Evolutionary conservation across 2,113 vertebrate genomes (phyloP), one percentile per base, ranked within the genome.

Genomic region (Gadus chalcogrammus): DNA sequence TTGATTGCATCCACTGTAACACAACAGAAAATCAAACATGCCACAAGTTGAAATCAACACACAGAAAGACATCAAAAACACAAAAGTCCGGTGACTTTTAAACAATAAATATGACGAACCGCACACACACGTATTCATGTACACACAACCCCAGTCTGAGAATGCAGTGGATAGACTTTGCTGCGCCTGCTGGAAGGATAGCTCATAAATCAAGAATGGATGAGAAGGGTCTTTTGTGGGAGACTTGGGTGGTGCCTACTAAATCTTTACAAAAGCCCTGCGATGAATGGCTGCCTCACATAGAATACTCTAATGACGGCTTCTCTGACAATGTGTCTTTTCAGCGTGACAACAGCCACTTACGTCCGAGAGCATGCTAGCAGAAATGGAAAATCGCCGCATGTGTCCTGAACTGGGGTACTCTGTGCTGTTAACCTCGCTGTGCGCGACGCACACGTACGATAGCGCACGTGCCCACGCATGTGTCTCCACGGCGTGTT

Each of bases 1-100:
- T 99, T 99, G 95, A 98, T 93, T 94, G 95, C 94, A 94, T 98
- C 95, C 95, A 97, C 97, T 99, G 96, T 93, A 99, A 99, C 93
- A 98, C 88, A 96, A 97, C 91, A 98, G 84, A 95, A 95, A 91
- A 93, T 91, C 79, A 93, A 92, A 91, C 91, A 92, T 76, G 81
- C 74, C 90, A 88, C 84, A 92, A 56, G 71, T 75, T 83, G 81
- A 87, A 84, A 81, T 87, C 82, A 88, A 82, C 67, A 80, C 31
- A 80, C 42, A 15, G 24, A 69, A 65, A 3, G 62, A 52, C 4
- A 9, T 48, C 42, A 48, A 70, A 64, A 79, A 78, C 59, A 1
- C 60, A 74, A 75, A 73, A 71, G 52, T 67, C 3, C 65, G n/a
- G 71, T 64, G 17, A 65, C 15, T 13, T n/a, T 7, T 56, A 56